These are phyloP conservation scores for Pseudomyrmex flavicornis DNA, from an alignment of 1,140 invertebrate species.

Conservation along the genomic window DNA sequence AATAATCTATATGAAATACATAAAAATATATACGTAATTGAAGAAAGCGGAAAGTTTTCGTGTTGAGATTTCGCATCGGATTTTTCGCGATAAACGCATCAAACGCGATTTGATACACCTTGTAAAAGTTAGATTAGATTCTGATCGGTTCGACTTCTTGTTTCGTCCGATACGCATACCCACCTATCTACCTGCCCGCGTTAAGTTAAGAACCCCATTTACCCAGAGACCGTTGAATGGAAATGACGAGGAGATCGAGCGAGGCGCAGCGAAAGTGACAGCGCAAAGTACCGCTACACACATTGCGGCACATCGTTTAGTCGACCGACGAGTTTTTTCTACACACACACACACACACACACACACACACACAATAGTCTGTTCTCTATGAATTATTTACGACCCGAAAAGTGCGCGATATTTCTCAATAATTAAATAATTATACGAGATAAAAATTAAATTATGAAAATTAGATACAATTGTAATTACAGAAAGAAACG, in stretches of 20 bases:
- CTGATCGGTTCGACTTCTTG: not conserved
- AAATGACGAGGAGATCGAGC: slow-evolving; percentile 49
- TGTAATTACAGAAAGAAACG: too few species aligned
- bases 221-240: slow-evolving; percentile 31
- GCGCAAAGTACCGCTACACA: slow-evolving; percentile 56
- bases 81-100: not conserved
- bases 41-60: not conserved
- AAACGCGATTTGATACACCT: not conserved
- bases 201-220: slow-evolving; percentile 25
- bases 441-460: too few species aligned
- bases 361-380: not conserved
- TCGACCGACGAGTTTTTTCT: not conserved
- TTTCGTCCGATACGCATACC: not conserved
- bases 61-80: not conserved
- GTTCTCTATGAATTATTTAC: not conserved
- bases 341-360: not conserved
- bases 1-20: too few species aligned
- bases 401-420: not conserved
- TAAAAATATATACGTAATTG: not conserved
- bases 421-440: too few species aligned
- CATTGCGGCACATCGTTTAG: slow-evolving; percentile 63
- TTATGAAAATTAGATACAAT: too few species aligned
- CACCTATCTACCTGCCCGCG: too few species aligned
- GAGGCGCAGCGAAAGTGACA: slow-evolving; percentile 66
- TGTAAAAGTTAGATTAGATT: slow-evolving; percentile 20